These are phyloP conservation scores for Enteromius afrohamiltoni DNA, from an alignment of 2,797 vertebrate species.

Conservation along the genomic window DNA sequence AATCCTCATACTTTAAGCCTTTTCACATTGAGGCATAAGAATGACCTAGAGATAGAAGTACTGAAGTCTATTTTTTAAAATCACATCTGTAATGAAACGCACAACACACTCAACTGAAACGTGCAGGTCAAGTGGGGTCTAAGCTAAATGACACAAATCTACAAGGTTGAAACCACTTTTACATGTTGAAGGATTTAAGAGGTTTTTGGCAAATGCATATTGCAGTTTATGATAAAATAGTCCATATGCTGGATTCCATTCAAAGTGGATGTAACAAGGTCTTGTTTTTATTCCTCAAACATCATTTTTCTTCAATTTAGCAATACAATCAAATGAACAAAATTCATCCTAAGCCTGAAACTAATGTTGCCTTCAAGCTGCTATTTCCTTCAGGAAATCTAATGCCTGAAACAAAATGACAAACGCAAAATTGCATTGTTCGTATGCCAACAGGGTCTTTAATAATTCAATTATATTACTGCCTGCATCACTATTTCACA, in stretches of 20 bases:
- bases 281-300: background rate
- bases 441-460: background rate
- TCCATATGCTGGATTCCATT: background rate
- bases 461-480: background rate
- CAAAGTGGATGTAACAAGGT: background rate
- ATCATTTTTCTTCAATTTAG: background rate
- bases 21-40: no score
- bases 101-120: slow-evolving; percentile 30
- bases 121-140: slow-evolving; percentile 47
- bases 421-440: background rate
- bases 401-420: background rate
- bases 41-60: slow-evolving; percentile 7
- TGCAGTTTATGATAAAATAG: background rate
- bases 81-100: slow-evolving; percentile 28
- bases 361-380: background rate
- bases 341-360: background rate
- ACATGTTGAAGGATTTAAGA: background rate
- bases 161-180: background rate
- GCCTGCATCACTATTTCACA: background rate
- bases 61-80: slow-evolving; percentile 21
- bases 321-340: background rate
- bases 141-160: background rate
- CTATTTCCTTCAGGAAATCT: background rate
- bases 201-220: background rate
- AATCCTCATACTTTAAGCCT: background rate